Conservation (phyloP, 2,113 vertebrate species). For the Eretmochelys imbricata region DNA sequence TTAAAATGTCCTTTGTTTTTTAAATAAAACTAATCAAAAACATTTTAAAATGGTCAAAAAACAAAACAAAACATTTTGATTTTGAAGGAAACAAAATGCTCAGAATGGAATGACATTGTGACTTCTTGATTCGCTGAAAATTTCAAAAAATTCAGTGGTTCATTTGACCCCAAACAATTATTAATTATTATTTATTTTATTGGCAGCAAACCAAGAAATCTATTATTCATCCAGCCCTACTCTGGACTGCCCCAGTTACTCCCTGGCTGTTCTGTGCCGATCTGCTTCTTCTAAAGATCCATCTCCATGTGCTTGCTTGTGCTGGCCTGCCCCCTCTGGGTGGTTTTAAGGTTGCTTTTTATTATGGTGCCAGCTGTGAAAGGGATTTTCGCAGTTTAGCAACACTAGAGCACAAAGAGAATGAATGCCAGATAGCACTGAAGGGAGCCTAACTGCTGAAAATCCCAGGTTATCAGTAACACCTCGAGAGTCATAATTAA, state of each 20-base stretch:
- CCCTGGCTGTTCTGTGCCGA: neutral
- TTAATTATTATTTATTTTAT: neutral
- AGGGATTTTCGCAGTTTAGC: neutral
- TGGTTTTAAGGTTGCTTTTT: conserved; percentile 25
- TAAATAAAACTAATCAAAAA: neutral
- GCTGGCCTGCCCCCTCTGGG: conserved; percentile 57
- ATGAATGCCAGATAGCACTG: neutral
- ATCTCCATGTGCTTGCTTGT: neutral
- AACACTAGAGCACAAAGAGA: neutral
- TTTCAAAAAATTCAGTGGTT: neutral
- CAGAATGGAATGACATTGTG: neutral
- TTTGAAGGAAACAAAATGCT: neutral
- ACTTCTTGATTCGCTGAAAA: neutral
- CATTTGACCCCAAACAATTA: neutral
- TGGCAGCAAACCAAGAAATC: neutral
- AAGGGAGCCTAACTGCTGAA: neutral
- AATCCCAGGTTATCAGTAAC: neutral
- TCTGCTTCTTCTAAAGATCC: neutral
- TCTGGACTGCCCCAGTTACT: neutral
- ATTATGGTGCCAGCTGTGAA: neutral
- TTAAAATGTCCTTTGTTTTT: neutral
- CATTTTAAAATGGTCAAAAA: neutral
- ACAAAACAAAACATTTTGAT: neutral
- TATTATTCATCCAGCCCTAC: neutral
- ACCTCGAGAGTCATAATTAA: neutral